phyloP scores from a whole-genome alignment of 2,888 invertebrate species.

The Hypomecis punctinalis region DNA sequence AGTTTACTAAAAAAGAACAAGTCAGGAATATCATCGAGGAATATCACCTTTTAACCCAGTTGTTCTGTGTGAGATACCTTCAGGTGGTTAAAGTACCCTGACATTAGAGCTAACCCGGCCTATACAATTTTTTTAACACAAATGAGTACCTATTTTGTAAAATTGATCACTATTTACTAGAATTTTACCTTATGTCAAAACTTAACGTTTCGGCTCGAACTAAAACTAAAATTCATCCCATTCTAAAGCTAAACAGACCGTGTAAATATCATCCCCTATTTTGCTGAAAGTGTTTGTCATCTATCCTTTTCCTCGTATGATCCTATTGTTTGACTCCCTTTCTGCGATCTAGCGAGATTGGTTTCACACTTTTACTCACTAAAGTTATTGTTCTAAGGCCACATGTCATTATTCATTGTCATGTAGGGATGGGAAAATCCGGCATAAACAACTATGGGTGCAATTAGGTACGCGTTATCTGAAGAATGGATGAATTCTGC shows the following conservation, averaged over 20 bases:
- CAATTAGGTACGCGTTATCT: no score
- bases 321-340: conserved; percentile 64
- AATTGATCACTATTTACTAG: background rate
- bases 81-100: no score
- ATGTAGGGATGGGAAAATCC: conserved; percentile 9
- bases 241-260: conserved; percentile 42
- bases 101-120: no score
- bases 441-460: background rate
- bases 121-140: no score
- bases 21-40: no score
- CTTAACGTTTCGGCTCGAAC: background rate
- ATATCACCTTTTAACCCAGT: no score
- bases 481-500: no score
- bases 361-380: conserved; percentile 74
- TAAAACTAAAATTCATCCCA: conserved; percentile 37
- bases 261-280: conserved; percentile 49
- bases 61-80: no score
- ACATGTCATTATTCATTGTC: conserved; percentile 77
- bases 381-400: conserved; percentile 80
- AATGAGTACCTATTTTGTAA: no score
- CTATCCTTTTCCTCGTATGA: conserved; percentile 41
- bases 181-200: background rate
- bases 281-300: conserved; percentile 53
- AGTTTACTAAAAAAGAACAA: no score
- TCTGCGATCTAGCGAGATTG: conserved; percentile 70